A percentile compares a stretch with the other conserved stretches of the same genome.
phyloP scores from a whole-genome alignment of 2,888 invertebrate species.

The Pammene aurita region DNA sequence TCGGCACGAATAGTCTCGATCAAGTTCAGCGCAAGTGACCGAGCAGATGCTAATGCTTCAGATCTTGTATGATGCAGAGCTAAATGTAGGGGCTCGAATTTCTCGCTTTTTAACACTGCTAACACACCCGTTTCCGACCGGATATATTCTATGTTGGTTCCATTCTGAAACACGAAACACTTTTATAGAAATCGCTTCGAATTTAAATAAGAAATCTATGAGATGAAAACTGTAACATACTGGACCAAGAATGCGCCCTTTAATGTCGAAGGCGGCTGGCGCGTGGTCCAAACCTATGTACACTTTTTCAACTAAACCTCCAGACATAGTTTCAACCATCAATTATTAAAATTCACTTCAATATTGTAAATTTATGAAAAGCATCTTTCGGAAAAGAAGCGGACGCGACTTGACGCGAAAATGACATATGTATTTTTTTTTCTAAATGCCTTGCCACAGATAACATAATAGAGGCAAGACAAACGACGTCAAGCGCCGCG shows the following conservation, averaged over 20 bases:
- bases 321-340: conserved; percentile 66
- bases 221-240: conserved; percentile 58
- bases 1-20: conserved; percentile 89
- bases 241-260: conserved; percentile 88
- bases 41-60: conserved; percentile 87
- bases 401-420: conserved; percentile 31
- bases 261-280: conserved; percentile 89
- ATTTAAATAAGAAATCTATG: conserved; percentile 34
- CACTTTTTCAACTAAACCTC: conserved; percentile 86
- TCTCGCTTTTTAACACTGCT: conserved; percentile 87
- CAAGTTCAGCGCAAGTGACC: conserved; percentile 89
- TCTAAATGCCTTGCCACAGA: conserved; percentile 15
- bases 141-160: conserved; percentile 89
- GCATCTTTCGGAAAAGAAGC: conserved; percentile 28
- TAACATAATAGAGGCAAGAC: background rate
- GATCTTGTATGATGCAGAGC: conserved; percentile 89
- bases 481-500: background rate
- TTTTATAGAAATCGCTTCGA: background rate
- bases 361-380: conserved; percentile 20
- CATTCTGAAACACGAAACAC: conserved; percentile 73
- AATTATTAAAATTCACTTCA: conserved; percentile 26
- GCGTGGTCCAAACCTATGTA: conserved; percentile 90
- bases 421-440: conserved; percentile 29
- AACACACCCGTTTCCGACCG: conserved; percentile 90
- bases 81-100: conserved; percentile 89